phyloP scores from a whole-genome alignment of 2,797 vertebrate genomes.

The Trematomus bernacchii region DNA sequence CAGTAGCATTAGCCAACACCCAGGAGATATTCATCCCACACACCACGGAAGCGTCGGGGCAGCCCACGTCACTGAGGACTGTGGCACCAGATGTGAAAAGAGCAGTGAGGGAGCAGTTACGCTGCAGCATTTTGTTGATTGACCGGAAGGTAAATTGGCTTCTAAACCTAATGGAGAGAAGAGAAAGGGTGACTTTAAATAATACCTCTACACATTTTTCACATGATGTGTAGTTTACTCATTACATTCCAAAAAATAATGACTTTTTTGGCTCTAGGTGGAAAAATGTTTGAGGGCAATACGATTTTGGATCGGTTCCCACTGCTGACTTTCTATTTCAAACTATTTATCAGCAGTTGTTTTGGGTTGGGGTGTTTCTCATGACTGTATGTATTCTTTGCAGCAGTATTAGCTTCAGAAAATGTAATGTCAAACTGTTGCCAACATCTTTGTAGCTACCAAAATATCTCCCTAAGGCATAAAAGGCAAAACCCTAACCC shows the following conservation, averaged over 20 bases:
- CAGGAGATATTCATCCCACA: slow-evolving; percentile 71
- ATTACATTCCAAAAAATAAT: not conserved
- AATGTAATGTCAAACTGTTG: not conserved
- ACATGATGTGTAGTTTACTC: not conserved
- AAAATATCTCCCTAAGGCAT: not conserved
- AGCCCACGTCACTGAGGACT: slow-evolving; percentile 33
- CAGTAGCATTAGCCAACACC: slow-evolving; percentile 39
- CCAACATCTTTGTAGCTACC: not conserved
- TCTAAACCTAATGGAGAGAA: slow-evolving; percentile 15
- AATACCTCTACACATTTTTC: not conserved
- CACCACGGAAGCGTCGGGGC: slow-evolving; percentile 60
- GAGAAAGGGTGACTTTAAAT: slow-evolving; percentile 2
- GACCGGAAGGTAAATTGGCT: not conserved
- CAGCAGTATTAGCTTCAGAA: not conserved
- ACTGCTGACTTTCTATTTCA: too few species aligned
- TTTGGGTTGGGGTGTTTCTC: too few species aligned
- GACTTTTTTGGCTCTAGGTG: too few species aligned
- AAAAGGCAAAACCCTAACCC: too few species aligned
- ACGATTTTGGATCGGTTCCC: too few species aligned
- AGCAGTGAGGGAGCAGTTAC: slow-evolving; percentile 64
- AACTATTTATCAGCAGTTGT: too few species aligned
- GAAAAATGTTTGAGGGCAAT: too few species aligned
- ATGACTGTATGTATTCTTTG: not conserved
- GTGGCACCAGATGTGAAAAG: not conserved
- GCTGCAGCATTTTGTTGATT: slow-evolving; percentile 34